Evolutionary conservation across 64 coral and sea anemone species (phyloP).

Genomic region (Actinia equina): DNA sequence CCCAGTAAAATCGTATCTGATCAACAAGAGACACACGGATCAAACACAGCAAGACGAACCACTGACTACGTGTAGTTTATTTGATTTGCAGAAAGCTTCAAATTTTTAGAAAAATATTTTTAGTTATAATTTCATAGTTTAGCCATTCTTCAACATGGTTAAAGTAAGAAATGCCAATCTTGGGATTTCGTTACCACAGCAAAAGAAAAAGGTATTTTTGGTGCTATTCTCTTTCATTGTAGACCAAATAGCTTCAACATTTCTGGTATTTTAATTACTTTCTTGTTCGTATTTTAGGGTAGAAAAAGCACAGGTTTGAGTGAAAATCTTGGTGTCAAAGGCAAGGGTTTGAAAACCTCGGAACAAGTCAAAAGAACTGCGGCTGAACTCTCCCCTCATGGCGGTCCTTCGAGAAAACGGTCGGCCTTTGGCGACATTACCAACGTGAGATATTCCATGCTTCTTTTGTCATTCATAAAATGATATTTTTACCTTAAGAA

Average conservation of each 20-base stretch:
- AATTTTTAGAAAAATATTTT: not conserved
- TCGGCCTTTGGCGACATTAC: conserved; percentile 96
- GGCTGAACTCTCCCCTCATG: conserved; percentile 72
- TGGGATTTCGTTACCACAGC: not conserved
- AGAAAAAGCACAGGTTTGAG: conserved; percentile 2
- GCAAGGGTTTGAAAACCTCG: conserved; percentile 32
- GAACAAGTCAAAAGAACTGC: conserved; percentile 72
- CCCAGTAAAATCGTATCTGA: conserved; percentile 60
- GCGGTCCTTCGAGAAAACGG: conserved; percentile 83
- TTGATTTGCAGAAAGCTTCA: not conserved
- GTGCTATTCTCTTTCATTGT: not conserved
- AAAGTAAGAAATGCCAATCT: conserved; percentile 23
- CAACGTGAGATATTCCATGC: conserved; percentile 55
- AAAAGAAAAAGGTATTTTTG: conserved; percentile 35
- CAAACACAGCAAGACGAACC: not conserved
- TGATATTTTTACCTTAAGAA: not conserved
- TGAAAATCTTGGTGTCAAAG: conserved; percentile 47
- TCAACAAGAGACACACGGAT: not conserved
- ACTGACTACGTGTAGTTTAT: not conserved
- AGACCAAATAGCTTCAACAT: not conserved
- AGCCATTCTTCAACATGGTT: conserved; percentile 12
- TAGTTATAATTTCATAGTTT: not conserved
- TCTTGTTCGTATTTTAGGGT: not conserved
- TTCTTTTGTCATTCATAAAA: not conserved
- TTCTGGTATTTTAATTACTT: not conserved